Evolutionary conservation across 92 coral and sea anemone species (phyloP).

Genomic region (Palythoa caribaeorum): DNA sequence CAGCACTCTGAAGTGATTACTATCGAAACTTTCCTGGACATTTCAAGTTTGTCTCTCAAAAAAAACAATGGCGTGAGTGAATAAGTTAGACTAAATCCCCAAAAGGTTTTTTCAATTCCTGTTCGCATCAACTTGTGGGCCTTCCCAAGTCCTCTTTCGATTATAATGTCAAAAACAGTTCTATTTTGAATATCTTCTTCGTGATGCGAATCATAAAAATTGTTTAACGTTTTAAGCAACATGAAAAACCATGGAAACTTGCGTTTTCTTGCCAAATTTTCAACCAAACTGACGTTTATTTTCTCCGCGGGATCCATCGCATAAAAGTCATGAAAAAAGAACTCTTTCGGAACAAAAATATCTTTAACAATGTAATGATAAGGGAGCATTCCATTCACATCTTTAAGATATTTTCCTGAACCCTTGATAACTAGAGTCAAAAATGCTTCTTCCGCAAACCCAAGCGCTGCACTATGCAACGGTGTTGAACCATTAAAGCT

Average conservation of each 20-base stretch:
- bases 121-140: constrained; percentile 8
- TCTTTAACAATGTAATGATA: neutral
- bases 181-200: neutral
- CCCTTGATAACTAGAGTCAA: neutral
- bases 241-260: neutral
- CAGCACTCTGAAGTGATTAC: neutral
- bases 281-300: neutral
- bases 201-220: neutral
- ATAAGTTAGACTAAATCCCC: neutral
- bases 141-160: neutral
- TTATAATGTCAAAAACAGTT: constrained; percentile 4
- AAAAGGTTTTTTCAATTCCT: neutral
- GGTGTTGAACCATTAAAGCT: constrained; percentile 66
- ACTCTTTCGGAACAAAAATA: neutral
- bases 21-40: neutral
- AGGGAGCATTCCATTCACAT: neutral
- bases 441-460: constrained; percentile 40
- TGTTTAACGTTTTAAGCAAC: neutral
- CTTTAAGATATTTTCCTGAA: neutral
- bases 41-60: neutral
- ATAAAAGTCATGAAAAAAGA: neutral
- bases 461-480: constrained; percentile 63
- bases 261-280: neutral
- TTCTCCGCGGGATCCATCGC: neutral
- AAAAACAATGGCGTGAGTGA: neutral